Conservation (phyloP, 1,140 invertebrate genomes). For the Drosophila sulfurigaster region DNA sequence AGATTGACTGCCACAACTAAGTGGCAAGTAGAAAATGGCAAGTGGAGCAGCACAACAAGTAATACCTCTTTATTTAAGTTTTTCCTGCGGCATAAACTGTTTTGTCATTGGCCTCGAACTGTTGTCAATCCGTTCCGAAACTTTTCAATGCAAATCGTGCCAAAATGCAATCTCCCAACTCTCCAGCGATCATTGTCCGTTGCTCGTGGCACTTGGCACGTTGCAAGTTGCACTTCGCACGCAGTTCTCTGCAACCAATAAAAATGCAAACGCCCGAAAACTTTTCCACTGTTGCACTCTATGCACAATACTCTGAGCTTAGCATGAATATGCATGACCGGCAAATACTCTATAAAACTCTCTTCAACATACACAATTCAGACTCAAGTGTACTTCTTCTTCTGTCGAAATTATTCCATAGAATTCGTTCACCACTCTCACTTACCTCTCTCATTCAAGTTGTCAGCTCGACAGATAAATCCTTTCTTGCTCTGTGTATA, state of each 20-base stretch:
- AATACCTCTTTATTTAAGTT: constrained; percentile 77
- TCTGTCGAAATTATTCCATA: background rate
- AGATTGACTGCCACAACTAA: constrained; percentile 36
- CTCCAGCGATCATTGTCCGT: background rate
- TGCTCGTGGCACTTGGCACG: constrained; percentile 27
- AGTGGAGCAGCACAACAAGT: constrained; percentile 47
- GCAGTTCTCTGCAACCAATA: constrained; percentile 40
- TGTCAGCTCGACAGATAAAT: background rate
- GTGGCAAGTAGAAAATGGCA: constrained; percentile 26
- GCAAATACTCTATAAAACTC: background rate
- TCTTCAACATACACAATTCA: background rate
- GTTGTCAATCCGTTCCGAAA: constrained; percentile 25
- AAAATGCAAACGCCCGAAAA: constrained; percentile 26
- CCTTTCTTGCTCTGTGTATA: background rate
- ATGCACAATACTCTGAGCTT: background rate
- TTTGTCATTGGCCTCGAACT: constrained; percentile 23
- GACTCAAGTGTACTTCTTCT: background rate
- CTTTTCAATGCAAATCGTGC: constrained; percentile 42
- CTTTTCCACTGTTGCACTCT: constrained; percentile 17
- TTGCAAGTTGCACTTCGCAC: constrained; percentile 34
- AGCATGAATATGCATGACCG: background rate
- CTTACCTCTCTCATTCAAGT: background rate
- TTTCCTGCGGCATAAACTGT: constrained; percentile 41
- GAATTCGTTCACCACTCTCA: background rate
- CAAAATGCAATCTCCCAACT: constrained; percentile 8